A percentile compares a stretch with the other conserved stretches of the same genome.
Conservation (phyloP, 2,888 invertebrate genomes). For the Galerucella nymphaeae region DNA sequence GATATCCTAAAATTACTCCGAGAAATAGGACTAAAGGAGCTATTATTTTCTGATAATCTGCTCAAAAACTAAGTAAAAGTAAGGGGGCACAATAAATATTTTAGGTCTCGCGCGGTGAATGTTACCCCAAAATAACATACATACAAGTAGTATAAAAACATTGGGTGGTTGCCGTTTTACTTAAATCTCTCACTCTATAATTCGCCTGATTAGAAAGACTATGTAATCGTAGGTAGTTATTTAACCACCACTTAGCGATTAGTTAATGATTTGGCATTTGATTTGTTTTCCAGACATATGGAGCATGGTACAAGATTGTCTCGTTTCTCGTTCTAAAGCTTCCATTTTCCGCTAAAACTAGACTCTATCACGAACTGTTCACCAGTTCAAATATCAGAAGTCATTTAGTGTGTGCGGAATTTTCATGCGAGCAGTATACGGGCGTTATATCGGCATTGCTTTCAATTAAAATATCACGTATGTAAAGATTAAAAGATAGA, state of each 20-base stretch:
- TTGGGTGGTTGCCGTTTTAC: not conserved
- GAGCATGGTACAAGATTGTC: conserved; percentile 53
- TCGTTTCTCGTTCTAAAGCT: conserved; percentile 7
- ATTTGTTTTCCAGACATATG: conserved; percentile 47
- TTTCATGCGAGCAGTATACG: not conserved
- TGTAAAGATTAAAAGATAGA: not conserved
- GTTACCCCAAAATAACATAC: too few species aligned
- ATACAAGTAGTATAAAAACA: not conserved
- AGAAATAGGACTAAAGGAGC: too few species aligned
- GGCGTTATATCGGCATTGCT: conserved; percentile 7
- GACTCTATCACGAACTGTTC: conserved; percentile 36
- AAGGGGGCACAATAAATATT: too few species aligned
- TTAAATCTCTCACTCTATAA: conserved; percentile 1
- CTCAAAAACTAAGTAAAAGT: too few species aligned
- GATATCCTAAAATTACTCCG: too few species aligned
- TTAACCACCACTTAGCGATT: conserved; percentile 46
- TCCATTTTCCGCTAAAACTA: conserved; percentile 10
- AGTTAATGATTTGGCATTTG: conserved; percentile 49
- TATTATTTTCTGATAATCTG: too few species aligned
- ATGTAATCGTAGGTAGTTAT: conserved; percentile 30
- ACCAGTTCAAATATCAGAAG: conserved; percentile 47
- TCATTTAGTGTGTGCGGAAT: conserved; percentile 28
- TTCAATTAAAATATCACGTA: conserved; percentile 6
- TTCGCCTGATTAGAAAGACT: conserved; percentile 10
- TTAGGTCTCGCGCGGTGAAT: too few species aligned